Evolutionary conservation across 2,888 invertebrate genomes (phyloP).

Genomic region (Cerastis leucographa): DNA sequence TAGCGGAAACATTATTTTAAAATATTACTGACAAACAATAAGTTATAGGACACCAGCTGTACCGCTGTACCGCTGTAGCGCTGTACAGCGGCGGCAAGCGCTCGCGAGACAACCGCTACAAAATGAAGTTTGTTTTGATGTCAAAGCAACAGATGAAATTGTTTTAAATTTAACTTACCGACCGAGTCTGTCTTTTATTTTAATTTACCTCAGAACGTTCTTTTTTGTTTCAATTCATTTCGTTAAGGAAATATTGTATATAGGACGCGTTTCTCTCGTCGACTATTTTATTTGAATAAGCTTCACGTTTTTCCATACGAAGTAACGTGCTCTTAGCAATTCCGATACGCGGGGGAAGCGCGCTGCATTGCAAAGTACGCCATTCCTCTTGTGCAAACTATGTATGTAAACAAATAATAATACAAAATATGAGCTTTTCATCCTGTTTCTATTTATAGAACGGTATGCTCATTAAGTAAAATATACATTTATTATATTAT

Average conservation of each 20-base stretch:
- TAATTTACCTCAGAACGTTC: background rate
- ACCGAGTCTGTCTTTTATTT: background rate
- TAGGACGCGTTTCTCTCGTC: background rate
- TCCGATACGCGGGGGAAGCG: conserved; percentile 38
- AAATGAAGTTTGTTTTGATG: conserved; percentile 15
- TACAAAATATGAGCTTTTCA: background rate
- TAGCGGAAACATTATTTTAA: conserved; percentile 47
- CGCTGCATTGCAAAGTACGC: conserved; percentile 21
- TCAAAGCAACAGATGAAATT: conserved; percentile 17
- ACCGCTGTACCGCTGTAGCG: background rate
- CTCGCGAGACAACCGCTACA: background rate
- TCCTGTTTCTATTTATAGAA: conserved; percentile 5
- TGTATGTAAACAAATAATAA: conserved; percentile 43
- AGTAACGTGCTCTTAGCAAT: conserved; percentile 51
- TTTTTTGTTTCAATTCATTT: conserved; percentile 1
- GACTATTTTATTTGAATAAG: conserved; percentile 41
- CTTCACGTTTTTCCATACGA: conserved; percentile 40
- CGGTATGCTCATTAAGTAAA: background rate
- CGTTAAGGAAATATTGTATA: background rate
- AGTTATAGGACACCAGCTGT: conserved; percentile 22
- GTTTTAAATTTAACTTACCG: background rate
- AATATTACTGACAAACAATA: conserved; percentile 41
- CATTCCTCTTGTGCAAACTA: conserved; percentile 26
- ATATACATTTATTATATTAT: background rate
- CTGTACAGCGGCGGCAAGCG: background rate